Evolutionary conservation across 2,888 invertebrate genomes (phyloP).

Genomic region (Nephrotoma guestfalica): DNA sequence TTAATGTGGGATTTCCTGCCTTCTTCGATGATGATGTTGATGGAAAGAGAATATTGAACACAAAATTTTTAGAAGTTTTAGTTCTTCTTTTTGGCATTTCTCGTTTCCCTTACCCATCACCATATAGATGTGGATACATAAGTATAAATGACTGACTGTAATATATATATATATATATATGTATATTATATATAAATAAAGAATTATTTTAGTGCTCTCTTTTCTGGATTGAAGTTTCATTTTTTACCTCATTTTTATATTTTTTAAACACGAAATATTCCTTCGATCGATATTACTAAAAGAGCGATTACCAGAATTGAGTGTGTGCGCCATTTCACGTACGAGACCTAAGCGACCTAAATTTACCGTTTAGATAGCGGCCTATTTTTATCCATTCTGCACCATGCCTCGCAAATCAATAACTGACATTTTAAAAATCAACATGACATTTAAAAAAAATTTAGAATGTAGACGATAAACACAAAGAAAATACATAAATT

Average conservation of each 20-base stretch:
- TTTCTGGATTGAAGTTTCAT: not conserved
- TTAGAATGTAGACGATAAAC: not conserved
- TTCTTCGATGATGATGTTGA: not conserved
- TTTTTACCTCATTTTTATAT: not conserved
- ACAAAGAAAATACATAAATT: not conserved
- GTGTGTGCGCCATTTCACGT: not conserved
- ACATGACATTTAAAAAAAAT: not conserved
- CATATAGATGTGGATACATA: not conserved
- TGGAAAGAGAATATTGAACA: not conserved
- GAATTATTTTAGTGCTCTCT: not conserved
- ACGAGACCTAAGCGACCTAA: not conserved
- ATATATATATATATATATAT: not conserved
- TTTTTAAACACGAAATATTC: not conserved
- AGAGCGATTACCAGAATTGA: not conserved
- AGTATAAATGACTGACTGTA: not conserved
- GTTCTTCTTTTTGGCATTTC: not conserved
- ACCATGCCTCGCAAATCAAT: too few species aligned
- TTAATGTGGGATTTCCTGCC: constrained; percentile 4
- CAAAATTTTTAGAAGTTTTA: not conserved
- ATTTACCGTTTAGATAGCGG: not conserved
- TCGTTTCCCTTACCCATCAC: not conserved
- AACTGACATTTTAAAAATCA: not conserved
- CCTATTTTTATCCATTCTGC: too few species aligned
- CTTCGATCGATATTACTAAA: not conserved
- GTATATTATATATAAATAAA: not conserved